These are phyloP conservation scores for Aphelenchoides fujianensis DNA, from an alignment of 1,140 invertebrate genomes.

Conservation along the genomic window DNA sequence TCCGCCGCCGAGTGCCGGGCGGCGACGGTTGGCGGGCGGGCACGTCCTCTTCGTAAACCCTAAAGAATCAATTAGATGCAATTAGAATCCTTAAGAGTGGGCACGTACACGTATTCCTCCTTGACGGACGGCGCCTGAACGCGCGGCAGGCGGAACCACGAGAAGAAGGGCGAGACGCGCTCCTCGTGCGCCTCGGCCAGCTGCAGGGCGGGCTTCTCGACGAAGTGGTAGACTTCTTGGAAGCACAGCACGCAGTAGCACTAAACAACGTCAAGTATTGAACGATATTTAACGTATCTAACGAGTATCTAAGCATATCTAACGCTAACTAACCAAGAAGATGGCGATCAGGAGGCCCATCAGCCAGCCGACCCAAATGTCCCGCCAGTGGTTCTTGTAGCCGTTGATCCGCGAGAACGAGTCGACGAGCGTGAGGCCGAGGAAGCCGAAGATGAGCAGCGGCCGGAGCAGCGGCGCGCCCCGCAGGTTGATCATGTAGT, in stretches of 20 bases:
- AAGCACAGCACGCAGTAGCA: constrained; percentile 61
- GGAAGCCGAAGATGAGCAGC: constrained; percentile 60
- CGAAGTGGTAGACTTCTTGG: constrained; percentile 61
- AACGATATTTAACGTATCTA: too few species aligned
- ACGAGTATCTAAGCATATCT: neutral
- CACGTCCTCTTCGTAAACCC: constrained; percentile 62
- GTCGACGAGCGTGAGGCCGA: constrained; percentile 59
- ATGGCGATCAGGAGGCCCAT: constrained; percentile 57
- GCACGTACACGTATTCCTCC: constrained; percentile 62
- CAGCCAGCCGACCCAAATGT: constrained; percentile 62
- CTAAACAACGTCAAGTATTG: constrained; percentile 41
- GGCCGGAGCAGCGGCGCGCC: constrained; percentile 59
- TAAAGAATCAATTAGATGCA: constrained; percentile 30
- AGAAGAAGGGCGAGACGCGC: constrained; percentile 57
- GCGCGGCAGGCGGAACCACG: constrained; percentile 59
- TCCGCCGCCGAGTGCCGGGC: constrained; percentile 39
- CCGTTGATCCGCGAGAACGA: constrained; percentile 61
- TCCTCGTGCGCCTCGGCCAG: constrained; percentile 47
- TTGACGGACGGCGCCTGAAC: constrained; percentile 61
- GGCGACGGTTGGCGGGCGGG: constrained; percentile 32
- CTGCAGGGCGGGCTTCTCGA: constrained; percentile 34
- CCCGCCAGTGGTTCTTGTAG: constrained; percentile 62
- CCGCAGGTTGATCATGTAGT: constrained; percentile 62
- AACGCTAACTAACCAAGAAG: constrained; percentile 48
- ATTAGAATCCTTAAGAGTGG: constrained; percentile 10